Base-by-base conservation (phyloP, 2,113 vertebrate species). In the Sorex araneus region DNA sequence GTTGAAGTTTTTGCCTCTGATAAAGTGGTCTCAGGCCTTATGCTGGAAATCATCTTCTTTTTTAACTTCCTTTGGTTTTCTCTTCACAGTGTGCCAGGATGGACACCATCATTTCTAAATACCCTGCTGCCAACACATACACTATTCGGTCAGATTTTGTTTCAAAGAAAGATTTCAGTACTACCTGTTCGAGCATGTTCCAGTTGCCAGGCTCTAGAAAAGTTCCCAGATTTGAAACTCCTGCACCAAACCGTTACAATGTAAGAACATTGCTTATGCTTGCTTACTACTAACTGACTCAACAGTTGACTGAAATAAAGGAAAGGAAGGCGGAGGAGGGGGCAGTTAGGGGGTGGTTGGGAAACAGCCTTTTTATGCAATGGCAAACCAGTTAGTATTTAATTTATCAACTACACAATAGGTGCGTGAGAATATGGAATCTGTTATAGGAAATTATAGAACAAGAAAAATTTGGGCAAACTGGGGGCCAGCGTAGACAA, bases 171-270 rank as follows among this genome's bases (percentile, higher is more conserved):
- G 97, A 98, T 97, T 99, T 98, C 54, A 98, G 97, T 94, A 91
- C 83, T 9, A 97, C 98, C 13, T 97, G 93, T 66, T 98, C 98
- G 91, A 98, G 98, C 82, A 98, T 97, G 93, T 99, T 99, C 97
- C 98, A 97, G 34, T 77, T 83, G 45, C 98, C 98, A 19, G 94
- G 97, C 50, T 97, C 95, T 28, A 47, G 90, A 70, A 97, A 96
- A 94, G 73, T 10, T 25, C 85, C 84, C 21, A 97, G 97, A 89
- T 92, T 93, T 54, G 85, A 47, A 76, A 97, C 97, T 47, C 98
- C 98, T 43, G 98, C 98, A 13, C 98, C 98, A 32, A 98, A 98
- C 96, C 98, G 98, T 8, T 98, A 98, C 73, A 74, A 98, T 6
- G 98, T 98, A 97, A 96, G 98, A 76, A 50, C 57, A 0, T 6